phyloP scores from a whole-genome alignment of 2,797 vertebrate genomes.

The Discoglossus pictus region DNA sequence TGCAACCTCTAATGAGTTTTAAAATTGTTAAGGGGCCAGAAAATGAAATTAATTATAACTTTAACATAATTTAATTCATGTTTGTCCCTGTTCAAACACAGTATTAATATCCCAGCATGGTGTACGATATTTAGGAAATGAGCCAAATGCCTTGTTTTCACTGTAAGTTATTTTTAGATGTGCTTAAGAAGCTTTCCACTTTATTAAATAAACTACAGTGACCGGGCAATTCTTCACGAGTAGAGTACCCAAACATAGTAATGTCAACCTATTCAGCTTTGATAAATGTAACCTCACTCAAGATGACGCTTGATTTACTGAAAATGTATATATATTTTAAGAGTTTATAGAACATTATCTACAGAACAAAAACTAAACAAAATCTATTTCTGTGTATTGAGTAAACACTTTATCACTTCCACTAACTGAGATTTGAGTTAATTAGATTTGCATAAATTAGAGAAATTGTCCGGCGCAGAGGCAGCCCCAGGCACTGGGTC shows the following conservation, averaged over 20 bases:
- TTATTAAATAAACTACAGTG: slow-evolving; percentile 42
- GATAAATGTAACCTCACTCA: not conserved
- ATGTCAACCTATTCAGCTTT: not conserved
- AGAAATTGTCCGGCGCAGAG: too few relatives aligned
- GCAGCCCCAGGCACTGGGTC: too few relatives aligned
- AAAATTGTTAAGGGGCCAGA: not conserved
- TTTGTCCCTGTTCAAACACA: slow-evolving; percentile 23
- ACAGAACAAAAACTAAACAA: too few relatives aligned
- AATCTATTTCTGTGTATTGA: too few relatives aligned
- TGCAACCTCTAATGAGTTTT: slow-evolving; percentile 17
- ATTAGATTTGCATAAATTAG: too few relatives aligned
- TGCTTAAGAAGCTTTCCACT: slow-evolving; percentile 34
- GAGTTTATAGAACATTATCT: too few relatives aligned
- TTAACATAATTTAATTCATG: slow-evolving; percentile 13
- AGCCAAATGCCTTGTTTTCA: slow-evolving; percentile 28
- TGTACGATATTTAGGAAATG: slow-evolving; percentile 31
- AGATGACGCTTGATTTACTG: too few relatives aligned
- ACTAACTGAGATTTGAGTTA: too few relatives aligned
- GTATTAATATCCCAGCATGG: slow-evolving; percentile 6
- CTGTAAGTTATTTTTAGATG: slow-evolving; percentile 30
- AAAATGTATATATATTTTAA: too few relatives aligned
- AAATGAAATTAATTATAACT: slow-evolving; percentile 13
- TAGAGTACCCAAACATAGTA: slow-evolving; percentile 58
- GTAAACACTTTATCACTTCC: too few relatives aligned
- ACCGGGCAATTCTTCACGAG: slow-evolving; percentile 52